Base-by-base conservation (phyloP, 2,888 invertebrate species). In the Epirrita christyi region DNA sequence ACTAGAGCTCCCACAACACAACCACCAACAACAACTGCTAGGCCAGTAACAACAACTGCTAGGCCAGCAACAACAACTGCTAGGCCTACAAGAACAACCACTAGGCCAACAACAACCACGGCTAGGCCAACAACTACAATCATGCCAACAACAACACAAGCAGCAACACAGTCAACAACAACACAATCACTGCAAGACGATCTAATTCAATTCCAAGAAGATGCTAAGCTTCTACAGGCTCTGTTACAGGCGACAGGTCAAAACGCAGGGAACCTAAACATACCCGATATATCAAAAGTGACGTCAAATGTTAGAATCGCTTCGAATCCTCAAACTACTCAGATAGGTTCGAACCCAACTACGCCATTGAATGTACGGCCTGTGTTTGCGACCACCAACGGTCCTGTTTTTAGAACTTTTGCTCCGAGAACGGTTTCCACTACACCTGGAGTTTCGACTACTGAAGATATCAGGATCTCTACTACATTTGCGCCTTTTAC, bases 281-380 rank as follows among this genome's bases (percentile, higher is more conserved):
- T 80, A 13, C 91, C 91, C 32, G 67, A 83, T 10, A 85, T 92
- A 75, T 82, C 90, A 50, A 83, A 86, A 45, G 75, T 87, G 15
- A 90, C 90, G 21, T 90, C 91, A 43, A 89, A 89, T 63, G 85
- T 91, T 28, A 82, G 90, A 63, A 83, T 91, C 67, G 83, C 88
- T 21, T 88, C 88, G 38, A 86, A 88, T 56, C 86, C 85, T 45
- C 78, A 79, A 53, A 85, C 86, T 13, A 88, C 89, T 14, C 85
- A 86, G 28, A 58, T 85, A 61, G 79, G 76, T 21, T 84, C 87
- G 37, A 87, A 82, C 64, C 84, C 88, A 27, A 89, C 90, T 6
- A 88, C 88, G 28, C 83, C 86, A 27, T 68, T 83, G 52, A 86
- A 81, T 61, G 63, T 83, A 59, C 80, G 85, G 50, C 91, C 90